These are phyloP conservation scores for Lithophane leautieri DNA, from an alignment of 2,888 invertebrate species.

Conservation along the genomic window DNA sequence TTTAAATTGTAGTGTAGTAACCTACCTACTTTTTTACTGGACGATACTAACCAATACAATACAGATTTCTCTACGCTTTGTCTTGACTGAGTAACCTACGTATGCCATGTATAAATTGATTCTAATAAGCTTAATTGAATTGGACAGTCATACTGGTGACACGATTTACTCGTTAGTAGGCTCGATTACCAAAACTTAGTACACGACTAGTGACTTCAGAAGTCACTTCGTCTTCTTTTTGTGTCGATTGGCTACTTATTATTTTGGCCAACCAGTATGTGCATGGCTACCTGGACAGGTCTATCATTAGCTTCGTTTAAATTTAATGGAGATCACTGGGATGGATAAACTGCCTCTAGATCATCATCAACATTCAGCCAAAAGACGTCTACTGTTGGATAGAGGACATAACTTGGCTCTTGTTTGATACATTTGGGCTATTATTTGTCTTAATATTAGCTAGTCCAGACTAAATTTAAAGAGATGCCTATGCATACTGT, in stretches of 20 bases:
- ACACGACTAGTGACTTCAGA: neutral
- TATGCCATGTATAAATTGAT: neutral
- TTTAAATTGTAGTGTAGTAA: neutral
- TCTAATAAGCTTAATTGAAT: conserved; percentile 17
- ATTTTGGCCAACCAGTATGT: neutral
- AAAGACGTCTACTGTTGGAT: neutral
- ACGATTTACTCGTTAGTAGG: neutral
- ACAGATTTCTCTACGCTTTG: neutral
- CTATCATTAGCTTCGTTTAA: neutral
- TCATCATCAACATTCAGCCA: neutral
- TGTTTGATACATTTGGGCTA: neutral
- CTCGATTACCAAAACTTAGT: neutral
- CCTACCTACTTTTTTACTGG: neutral
- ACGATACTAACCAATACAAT: neutral
- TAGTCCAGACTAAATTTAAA: no score
- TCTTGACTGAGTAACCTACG: neutral
- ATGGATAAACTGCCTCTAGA: neutral
- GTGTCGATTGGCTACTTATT: neutral
- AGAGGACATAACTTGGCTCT: neutral
- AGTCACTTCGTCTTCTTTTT: neutral
- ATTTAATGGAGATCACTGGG: neutral
- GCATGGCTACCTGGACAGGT: no score
- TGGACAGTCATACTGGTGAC: neutral
- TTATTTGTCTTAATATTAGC: neutral
- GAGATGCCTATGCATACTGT: no score